phyloP scores from a whole-genome alignment of 2,797 vertebrate genomes.

The Gambusia yucatana region DNA sequence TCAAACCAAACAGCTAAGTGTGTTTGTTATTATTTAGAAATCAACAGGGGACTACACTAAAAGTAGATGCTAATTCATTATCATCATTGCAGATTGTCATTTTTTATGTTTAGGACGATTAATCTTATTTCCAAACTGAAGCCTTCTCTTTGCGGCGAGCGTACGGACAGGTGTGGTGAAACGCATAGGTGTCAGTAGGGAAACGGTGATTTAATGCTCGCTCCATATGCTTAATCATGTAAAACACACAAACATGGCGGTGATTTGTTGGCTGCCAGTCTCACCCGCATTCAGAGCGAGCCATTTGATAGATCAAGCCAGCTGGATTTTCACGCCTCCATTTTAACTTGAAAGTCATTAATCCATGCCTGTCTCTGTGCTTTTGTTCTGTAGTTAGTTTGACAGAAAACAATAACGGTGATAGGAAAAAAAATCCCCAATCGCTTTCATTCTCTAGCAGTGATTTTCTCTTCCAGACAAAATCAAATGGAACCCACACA shows the following conservation, averaged over 20 bases:
- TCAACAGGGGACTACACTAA: conserved; percentile 17
- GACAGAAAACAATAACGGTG: conserved; percentile 10
- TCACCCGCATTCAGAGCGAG: conserved; percentile 49
- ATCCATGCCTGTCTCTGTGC: conserved; percentile 50
- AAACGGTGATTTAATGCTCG: conserved; percentile 58
- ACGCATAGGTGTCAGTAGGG: conserved; percentile 50
- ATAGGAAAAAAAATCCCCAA: neutral
- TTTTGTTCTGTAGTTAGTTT: conserved; percentile 44
- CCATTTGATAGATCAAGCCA: conserved; percentile 57
- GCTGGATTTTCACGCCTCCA: conserved; percentile 54
- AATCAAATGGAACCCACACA: conserved; percentile 27
- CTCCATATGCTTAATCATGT: conserved; percentile 71
- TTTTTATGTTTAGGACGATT: conserved; percentile 39
- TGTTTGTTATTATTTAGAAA: conserved; percentile 20
- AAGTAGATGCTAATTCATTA: conserved; percentile 39
- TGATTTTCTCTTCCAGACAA: conserved; percentile 7
- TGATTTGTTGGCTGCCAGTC: conserved; percentile 72
- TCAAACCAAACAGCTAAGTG: conserved; percentile 17
- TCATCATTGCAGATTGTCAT: conserved; percentile 27
- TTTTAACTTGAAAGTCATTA: conserved; percentile 56
- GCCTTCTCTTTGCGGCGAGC: conserved; percentile 24
- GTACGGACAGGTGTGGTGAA: conserved; percentile 24
- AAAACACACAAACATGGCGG: conserved; percentile 65
- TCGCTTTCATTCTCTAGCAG: neutral
- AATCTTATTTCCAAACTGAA: conserved; percentile 41